Conservation (phyloP, 2,888 invertebrate species). For the Laothoe populi region DNA sequence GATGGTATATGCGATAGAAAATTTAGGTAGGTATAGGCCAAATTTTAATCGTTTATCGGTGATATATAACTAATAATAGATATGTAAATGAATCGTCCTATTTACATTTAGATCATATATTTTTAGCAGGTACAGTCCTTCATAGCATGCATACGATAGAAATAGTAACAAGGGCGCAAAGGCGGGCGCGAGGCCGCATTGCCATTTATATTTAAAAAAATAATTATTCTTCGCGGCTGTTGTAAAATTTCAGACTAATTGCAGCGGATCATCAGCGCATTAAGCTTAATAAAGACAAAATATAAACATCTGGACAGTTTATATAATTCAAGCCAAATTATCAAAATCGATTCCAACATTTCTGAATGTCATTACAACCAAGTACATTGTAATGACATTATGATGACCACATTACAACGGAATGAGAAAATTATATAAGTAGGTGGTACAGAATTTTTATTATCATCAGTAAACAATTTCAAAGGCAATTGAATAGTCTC, state of each 20-base stretch:
- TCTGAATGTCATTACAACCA: too few species aligned
- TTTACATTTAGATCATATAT: slow-evolving; percentile 70
- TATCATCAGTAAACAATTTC: too few species aligned
- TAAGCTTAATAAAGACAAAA: not conserved
- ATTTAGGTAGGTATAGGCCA: too few species aligned
- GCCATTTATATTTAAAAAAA: slow-evolving; percentile 48
- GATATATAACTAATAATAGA: not conserved
- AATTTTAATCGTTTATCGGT: not conserved
- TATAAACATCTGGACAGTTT: not conserved
- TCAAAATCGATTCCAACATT: too few species aligned
- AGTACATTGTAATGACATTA: too few species aligned
- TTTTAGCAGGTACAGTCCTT: slow-evolving; percentile 65
- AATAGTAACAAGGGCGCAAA: slow-evolving; percentile 71
- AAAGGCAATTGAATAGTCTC: too few species aligned
- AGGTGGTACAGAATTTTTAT: too few species aligned
- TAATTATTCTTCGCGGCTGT: slow-evolving; percentile 44
- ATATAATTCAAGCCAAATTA: too few species aligned
- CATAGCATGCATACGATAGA: slow-evolving; percentile 55
- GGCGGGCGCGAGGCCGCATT: slow-evolving; percentile 49
- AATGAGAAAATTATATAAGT: too few species aligned
- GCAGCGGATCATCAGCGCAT: not conserved
- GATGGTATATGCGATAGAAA: too few species aligned
- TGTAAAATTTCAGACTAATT: slow-evolving; percentile 25
- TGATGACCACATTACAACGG: too few species aligned
- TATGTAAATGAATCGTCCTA: slow-evolving; percentile 29